A percentile compares a stretch with the other conserved stretches of the same genome.
phyloP scores from a whole-genome alignment of 1,140 invertebrate genomes.

The Streblospio benedicti region DNA sequence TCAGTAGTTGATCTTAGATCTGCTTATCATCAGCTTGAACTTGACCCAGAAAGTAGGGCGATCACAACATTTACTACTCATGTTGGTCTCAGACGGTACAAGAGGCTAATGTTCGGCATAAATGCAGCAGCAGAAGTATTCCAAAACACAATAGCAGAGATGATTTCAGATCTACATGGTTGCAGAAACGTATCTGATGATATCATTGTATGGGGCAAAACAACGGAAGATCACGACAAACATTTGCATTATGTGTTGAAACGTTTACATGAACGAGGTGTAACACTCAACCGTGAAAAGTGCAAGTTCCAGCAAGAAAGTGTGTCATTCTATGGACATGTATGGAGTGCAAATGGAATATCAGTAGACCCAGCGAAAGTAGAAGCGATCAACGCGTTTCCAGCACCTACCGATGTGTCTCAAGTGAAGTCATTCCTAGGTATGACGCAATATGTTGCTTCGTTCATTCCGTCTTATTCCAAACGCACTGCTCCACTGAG shows the following conservation, averaged over 20 bases:
- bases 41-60: constrained; percentile 10
- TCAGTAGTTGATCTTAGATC: constrained; percentile 26
- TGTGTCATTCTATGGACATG: constrained; percentile 8
- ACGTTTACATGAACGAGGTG: neutral
- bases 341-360: constrained; percentile 4
- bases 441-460: constrained; percentile 15
- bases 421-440: neutral
- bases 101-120: constrained; percentile 19
- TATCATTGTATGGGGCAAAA: constrained; percentile 14
- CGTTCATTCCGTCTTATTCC: constrained; percentile 18
- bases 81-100: too few relatives aligned
- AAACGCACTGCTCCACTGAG: neutral
- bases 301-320: neutral
- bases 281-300: constrained; percentile 4
- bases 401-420: neutral
- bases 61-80: too few relatives aligned
- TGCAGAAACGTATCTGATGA: constrained; percentile 20
- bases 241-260: constrained; percentile 10
- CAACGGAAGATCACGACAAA: constrained; percentile 13
- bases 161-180: constrained; percentile 9
- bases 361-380: constrained; percentile 3
- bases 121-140: constrained; percentile 18
- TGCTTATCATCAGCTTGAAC: constrained; percentile 25
- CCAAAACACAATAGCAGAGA: constrained; percentile 13
- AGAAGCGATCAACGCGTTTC: neutral